Percentiles rank a stretch among this genome's conserved stretches.
These are phyloP conservation scores for Lepilemur ruficaudatus DNA, from an alignment of 2,797 vertebrate genomes.

Conservation along the genomic window DNA sequence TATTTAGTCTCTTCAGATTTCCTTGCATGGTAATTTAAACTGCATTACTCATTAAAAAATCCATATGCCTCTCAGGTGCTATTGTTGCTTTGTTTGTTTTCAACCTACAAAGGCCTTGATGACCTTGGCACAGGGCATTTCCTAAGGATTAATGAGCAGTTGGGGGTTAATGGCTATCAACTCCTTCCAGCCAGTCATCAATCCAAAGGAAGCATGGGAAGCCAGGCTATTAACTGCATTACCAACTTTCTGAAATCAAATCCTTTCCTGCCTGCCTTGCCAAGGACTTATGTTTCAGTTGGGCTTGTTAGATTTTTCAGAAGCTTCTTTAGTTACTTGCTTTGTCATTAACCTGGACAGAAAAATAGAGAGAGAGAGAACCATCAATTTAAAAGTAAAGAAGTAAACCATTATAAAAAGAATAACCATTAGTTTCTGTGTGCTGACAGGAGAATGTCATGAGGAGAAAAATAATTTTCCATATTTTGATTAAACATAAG, in stretches of 20 bases:
- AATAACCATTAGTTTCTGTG: background rate
- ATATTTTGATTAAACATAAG: background rate
- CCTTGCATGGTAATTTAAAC: slow-evolving; percentile 50
- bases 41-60: slow-evolving; percentile 58
- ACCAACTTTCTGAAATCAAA: slow-evolving; percentile 20
- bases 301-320: background rate
- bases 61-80: slow-evolving; percentile 34
- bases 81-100: slow-evolving; percentile 60
- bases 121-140: slow-evolving; percentile 55
- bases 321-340: background rate
- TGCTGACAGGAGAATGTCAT: background rate
- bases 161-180: slow-evolving; percentile 56
- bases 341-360: background rate
- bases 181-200: slow-evolving; percentile 52
- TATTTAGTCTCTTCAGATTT: slow-evolving; percentile 39
- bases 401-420: background rate
- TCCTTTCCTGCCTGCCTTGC: background rate
- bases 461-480: background rate
- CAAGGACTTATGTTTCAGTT: background rate
- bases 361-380: background rate
- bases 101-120: slow-evolving; percentile 27
- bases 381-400: background rate
- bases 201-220: slow-evolving; percentile 34
- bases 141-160: slow-evolving; percentile 53
- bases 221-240: slow-evolving; percentile 43